Evolutionary conservation across 2,797 vertebrate genomes (phyloP), one percentile per base, ranked within the genome.

Genomic region (Phrynocephalus vlangalii): DNA sequence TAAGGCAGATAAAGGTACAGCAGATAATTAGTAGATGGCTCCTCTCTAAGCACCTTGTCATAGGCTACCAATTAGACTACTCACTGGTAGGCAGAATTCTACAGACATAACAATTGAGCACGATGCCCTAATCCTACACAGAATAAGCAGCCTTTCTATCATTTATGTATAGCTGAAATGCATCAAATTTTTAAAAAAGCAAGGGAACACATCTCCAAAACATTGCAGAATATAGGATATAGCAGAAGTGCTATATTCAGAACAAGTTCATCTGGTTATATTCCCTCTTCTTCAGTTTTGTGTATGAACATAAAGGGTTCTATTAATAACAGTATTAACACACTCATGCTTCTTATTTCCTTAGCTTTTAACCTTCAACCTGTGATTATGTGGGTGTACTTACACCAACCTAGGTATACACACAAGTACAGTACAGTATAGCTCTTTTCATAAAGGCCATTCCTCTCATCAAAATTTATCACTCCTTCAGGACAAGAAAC

Each of bases 281-380:
- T 7, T 70, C 26, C 81, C 5, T 22, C 28, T 9, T 5, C 10
- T 56, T 83, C 44, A 28, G 20, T 67, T 6, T 68, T 1, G 5
- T 70, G 16, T 70, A 16, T 48, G 4, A 68, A 71, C 26, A 52
- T 33, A 73, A 83, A 1, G 10, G 56, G 24, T 56, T 72, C 30
- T 5, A 83, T 22, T n/a, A 33, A 11, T 63, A 52, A 38, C n/a
- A 73, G 48, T 56, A 83, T 72, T 5, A 73, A 72, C 22, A 73
- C 70, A 83, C 24, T 13, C 56, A 81, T 26, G 5, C 8, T 68
- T 44, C 52, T 60, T 48, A 9, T 63, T 6, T 26, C 20, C 1
- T 33, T n/a, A 60, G 5, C 70, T 83, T 83, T 73, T 72, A 33
- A 83, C 52, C 71, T 83, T 50, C 48, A 73, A 83, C 52, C 52